Evolutionary conservation across 2,113 vertebrate species (phyloP).

Genomic region (Myotis brandtii): DNA sequence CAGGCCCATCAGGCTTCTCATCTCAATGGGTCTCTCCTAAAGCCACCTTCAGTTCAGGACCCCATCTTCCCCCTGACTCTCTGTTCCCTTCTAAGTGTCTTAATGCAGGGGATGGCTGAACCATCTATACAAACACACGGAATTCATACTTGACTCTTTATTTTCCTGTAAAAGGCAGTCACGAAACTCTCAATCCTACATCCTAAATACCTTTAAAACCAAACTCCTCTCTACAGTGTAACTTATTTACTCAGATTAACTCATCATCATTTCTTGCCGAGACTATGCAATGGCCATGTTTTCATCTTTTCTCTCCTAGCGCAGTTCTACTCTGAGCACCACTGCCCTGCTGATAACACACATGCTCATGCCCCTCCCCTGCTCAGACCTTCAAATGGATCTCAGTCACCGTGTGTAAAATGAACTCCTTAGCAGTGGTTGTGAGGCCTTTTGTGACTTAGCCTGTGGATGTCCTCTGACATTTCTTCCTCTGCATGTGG

Average conservation of each 20-base stretch:
- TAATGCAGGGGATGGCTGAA: neutral
- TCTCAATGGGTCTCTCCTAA: neutral
- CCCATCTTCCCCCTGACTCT: neutral
- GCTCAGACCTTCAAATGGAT: neutral
- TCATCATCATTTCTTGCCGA: neutral
- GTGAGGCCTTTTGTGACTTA: neutral
- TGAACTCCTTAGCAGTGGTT: neutral
- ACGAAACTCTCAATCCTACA: neutral
- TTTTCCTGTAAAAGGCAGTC: neutral
- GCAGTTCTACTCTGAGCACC: rapidly evolving
- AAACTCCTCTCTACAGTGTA: neutral
- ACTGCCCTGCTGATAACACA: rapidly evolving
- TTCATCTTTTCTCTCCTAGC: neutral
- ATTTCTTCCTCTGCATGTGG: neutral
- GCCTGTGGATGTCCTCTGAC: too few relatives aligned
- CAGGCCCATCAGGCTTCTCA: too few relatives aligned
- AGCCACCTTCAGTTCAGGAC: neutral
- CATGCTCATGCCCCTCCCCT: too few relatives aligned
- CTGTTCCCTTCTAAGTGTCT: neutral
- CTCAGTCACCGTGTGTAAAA: neutral
- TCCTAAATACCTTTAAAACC: neutral
- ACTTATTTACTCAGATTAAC: neutral
- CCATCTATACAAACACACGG: neutral
- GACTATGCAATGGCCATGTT: neutral
- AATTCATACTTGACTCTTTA: neutral